These are phyloP conservation scores for Megaceryle maxima DNA, from an alignment of 2,113 vertebrate species.

Conservation along the genomic window DNA sequence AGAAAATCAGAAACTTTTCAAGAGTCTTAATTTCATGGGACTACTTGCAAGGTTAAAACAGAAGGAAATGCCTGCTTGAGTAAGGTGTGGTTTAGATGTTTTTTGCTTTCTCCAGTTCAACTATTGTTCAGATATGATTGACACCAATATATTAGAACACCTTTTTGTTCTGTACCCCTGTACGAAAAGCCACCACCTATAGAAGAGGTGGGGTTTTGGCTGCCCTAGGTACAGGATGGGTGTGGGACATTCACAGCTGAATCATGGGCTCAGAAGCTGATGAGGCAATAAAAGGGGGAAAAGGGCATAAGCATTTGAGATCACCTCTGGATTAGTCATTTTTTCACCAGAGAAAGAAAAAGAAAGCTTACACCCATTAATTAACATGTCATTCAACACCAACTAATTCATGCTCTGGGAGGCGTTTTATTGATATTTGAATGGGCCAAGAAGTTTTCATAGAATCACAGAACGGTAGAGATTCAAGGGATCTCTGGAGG, in stretches of 20 bases:
- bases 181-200: conserved; percentile 20
- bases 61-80: background rate
- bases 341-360: background rate
- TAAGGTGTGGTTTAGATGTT: background rate
- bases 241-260: conserved; percentile 31
- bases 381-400: conserved; percentile 14
- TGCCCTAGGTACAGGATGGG: background rate
- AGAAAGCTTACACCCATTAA: background rate
- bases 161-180: background rate
- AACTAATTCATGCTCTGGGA: background rate
- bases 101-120: background rate
- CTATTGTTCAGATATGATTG: background rate
- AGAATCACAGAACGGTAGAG: no score
- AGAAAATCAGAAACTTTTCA: background rate
- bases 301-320: background rate
- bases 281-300: background rate
- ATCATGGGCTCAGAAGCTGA: background rate
- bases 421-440: background rate
- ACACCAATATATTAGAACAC: background rate
- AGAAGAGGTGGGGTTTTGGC: conserved; percentile 20
- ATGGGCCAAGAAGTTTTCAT: background rate
- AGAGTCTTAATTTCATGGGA: background rate
- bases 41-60: background rate
- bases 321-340: background rate
- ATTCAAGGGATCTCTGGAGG: no score